Conservation (phyloP, 92 coral and sea anemone genomes). For the Isaurus tuberculatus region DNA sequence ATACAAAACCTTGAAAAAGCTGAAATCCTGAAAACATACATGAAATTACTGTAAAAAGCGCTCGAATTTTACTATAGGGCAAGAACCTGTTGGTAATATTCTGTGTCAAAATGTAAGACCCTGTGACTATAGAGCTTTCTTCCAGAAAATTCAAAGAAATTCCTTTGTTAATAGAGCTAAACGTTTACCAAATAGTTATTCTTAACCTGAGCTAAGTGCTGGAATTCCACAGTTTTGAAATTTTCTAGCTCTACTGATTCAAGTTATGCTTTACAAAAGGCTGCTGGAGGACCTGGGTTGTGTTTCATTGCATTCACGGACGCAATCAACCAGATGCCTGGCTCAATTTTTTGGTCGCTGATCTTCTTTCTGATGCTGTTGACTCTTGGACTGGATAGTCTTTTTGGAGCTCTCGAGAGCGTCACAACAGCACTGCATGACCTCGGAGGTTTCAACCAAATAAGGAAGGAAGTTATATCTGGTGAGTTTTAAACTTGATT, state of each 20-base stretch:
- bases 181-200: too few species aligned
- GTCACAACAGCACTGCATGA: constrained; percentile 90
- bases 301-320: constrained; percentile 95
- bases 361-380: constrained; percentile 92
- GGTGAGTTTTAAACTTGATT: constrained; percentile 55
- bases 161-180: too few species aligned
- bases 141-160: too few species aligned
- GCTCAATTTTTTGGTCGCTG: constrained; percentile 90
- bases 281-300: constrained; percentile 93
- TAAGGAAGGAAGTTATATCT: constrained; percentile 79
- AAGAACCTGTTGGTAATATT: too few species aligned
- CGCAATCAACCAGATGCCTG: constrained; percentile 95
- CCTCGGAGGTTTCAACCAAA: constrained; percentile 71
- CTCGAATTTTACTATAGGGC: too few species aligned
- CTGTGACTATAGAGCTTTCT: too few species aligned
- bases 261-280: constrained; percentile 45
- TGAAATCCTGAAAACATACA: too few species aligned
- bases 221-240: too few species aligned
- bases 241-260: background rate
- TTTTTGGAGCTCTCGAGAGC: constrained; percentile 96
- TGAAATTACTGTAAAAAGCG: too few species aligned
- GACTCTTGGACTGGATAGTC: constrained; percentile 89
- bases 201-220: too few species aligned
- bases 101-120: too few species aligned
- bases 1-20: too few species aligned